Evolutionary conservation across 2,797 vertebrate species (phyloP).

Genomic region (Pogoniulus pusillus): DNA sequence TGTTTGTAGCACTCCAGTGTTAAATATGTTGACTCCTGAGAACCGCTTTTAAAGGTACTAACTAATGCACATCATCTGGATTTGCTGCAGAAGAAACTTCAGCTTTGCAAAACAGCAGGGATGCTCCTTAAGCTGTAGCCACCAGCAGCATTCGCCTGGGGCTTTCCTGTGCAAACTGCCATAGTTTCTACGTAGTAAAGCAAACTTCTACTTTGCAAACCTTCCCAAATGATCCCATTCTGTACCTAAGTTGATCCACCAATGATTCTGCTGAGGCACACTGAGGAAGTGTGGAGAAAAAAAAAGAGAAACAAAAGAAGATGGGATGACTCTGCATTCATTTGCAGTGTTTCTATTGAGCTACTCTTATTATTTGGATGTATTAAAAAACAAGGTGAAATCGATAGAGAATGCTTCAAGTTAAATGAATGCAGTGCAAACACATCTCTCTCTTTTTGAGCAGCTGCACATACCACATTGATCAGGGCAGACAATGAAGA

Average conservation of each 20-base stretch:
- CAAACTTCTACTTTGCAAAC: background rate
- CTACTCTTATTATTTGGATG: background rate
- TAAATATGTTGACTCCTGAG: background rate
- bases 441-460: background rate
- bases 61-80: background rate
- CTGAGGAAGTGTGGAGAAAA: background rate
- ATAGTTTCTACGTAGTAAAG: background rate
- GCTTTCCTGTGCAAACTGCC: background rate
- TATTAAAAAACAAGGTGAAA: background rate
- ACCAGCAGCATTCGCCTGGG: background rate
- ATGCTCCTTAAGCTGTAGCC: background rate
- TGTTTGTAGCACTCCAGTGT: background rate
- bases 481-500: background rate
- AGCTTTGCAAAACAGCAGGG: background rate
- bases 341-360: background rate
- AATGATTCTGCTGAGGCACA: background rate
- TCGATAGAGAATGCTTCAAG: background rate
- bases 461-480: background rate
- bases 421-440: background rate
- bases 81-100: background rate
- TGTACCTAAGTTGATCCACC: background rate
- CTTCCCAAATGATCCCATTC: background rate
- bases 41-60: background rate
- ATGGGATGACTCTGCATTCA: rapidly evolving
- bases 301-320: background rate